A percentile compares a stretch with the other conserved stretches of the same genome.
Evolutionary conservation across 2,888 invertebrate genomes (phyloP).

Genomic region (Phytoseiulus persimilis): DNA sequence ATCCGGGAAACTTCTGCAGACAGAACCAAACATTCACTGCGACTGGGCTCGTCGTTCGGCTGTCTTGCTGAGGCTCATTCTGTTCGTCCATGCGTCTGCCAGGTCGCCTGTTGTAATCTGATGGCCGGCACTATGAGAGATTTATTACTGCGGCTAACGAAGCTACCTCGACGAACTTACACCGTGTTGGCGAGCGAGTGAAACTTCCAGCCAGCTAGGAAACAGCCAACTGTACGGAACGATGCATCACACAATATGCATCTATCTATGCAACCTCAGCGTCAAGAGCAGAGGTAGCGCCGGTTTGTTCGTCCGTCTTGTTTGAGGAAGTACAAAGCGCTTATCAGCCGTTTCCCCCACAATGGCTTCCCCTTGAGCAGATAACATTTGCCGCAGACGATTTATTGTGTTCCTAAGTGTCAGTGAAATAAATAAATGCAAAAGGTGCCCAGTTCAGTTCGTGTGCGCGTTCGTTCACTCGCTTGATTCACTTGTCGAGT

Average conservation of each 20-base stretch:
- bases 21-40: neutral
- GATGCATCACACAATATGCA: neutral
- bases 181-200: neutral
- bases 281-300: neutral
- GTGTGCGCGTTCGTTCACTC: neutral
- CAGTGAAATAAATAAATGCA: constrained; percentile 5
- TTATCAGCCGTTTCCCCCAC: neutral
- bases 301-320: neutral
- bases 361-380: neutral
- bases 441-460: neutral
- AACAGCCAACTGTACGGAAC: neutral
- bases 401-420: neutral
- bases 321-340: neutral
- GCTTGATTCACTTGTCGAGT: neutral
- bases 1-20: no score
- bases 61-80: neutral
- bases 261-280: neutral
- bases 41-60: neutral
- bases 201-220: neutral
- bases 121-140: neutral
- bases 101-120: neutral
- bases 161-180: constrained; percentile 5
- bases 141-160: neutral
- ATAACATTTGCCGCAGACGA: neutral
- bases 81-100: neutral